phyloP scores from a whole-genome alignment of 2,797 vertebrate species.

The Gadopsis marmoratus region DNA sequence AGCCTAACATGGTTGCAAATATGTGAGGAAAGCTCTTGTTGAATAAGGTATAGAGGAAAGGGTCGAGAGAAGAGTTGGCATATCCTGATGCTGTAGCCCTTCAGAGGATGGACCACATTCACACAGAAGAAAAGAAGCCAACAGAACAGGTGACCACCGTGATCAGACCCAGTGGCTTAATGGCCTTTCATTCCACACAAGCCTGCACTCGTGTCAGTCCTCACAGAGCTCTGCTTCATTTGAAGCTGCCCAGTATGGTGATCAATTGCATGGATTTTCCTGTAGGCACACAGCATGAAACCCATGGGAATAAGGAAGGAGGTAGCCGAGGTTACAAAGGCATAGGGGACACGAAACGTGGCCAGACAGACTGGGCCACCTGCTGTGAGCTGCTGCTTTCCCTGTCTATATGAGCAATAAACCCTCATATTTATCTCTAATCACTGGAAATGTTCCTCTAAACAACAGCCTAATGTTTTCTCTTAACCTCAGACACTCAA shows the following conservation, averaged over 20 bases:
- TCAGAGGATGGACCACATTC: conserved; percentile 32
- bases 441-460: not conserved
- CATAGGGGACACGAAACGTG: conserved; percentile 19
- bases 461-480: conserved; percentile 4
- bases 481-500: conserved; percentile 1
- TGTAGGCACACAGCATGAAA: conserved; percentile 51
- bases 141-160: conserved; percentile 46
- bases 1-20: conserved; percentile 31
- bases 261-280: conserved; percentile 50
- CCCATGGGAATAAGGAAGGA: conserved; percentile 46
- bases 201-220: conserved; percentile 4
- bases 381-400: not conserved
- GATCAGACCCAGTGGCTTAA: conserved; percentile 51
- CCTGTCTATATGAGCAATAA: conserved; percentile 4
- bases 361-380: conserved; percentile 24
- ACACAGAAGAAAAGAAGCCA: conserved; percentile 50
- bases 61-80: conserved; percentile 42
- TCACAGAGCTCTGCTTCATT: not conserved
- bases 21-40: conserved; percentile 24
- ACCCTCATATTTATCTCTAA: not conserved
- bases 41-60: conserved; percentile 32
- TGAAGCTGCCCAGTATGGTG: conserved; percentile 39
- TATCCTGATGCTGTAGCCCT: conserved; percentile 36
- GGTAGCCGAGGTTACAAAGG: conserved; percentile 26
- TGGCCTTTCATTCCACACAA: conserved; percentile 39